Evolutionary conservation across 2,113 vertebrate species (phyloP).

Genomic region (Thamnaconus septentrionalis): DNA sequence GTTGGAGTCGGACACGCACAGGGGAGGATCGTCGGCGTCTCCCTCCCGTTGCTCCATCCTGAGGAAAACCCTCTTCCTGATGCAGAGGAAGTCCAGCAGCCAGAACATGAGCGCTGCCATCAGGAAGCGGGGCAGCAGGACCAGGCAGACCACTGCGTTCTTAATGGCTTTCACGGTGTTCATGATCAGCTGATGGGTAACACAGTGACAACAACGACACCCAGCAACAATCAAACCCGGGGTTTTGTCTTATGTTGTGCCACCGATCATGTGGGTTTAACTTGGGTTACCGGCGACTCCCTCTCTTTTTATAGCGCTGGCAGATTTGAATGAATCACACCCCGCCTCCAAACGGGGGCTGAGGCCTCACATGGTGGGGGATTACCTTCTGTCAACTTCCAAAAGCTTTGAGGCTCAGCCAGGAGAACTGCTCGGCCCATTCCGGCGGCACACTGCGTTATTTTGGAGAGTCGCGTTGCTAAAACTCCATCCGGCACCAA

Average conservation of each 20-base stretch:
- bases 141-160: slow-evolving; percentile 86
- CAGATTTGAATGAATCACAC: slow-evolving; percentile 91
- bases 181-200: slow-evolving; percentile 72
- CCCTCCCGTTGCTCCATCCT: slow-evolving; percentile 72
- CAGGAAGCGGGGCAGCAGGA: slow-evolving; percentile 91
- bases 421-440: slow-evolving; percentile 25
- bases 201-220: slow-evolving; percentile 29
- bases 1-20: slow-evolving; percentile 93
- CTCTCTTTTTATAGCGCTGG: slow-evolving; percentile 87
- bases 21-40: slow-evolving; percentile 85
- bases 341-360: slow-evolving; percentile 88
- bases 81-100: slow-evolving; percentile 95
- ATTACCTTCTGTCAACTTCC: slow-evolving; percentile 82
- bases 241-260: slow-evolving; percentile 27
- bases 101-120: slow-evolving; percentile 91
- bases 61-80: slow-evolving; percentile 84
- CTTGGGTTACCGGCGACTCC: slow-evolving; percentile 67
- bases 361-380: slow-evolving; percentile 90
- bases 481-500: too few relatives aligned
- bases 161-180: slow-evolving; percentile 85
- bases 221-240: too few relatives aligned
- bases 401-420: slow-evolving; percentile 42
- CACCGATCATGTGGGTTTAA: slow-evolving; percentile 76
- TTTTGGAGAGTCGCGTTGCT: too few relatives aligned
- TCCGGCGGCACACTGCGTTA: too few relatives aligned